phyloP scores from a whole-genome alignment of 2,888 invertebrate genomes.

The Iselma pallidipennis region DNA sequence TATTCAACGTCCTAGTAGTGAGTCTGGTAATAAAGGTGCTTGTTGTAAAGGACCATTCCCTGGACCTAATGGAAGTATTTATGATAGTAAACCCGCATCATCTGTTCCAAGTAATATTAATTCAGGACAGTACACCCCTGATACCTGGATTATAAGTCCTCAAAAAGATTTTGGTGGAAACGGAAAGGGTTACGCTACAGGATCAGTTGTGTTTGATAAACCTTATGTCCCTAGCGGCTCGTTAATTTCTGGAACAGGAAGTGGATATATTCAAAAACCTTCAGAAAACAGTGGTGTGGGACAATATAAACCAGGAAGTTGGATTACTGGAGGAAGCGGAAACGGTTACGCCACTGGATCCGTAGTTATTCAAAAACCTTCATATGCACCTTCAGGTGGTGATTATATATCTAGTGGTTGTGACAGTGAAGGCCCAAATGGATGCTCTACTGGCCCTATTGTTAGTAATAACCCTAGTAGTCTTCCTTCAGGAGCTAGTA shows the following conservation, averaged over 20 bases:
- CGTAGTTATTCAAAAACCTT: too few relatives aligned
- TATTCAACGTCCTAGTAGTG: background rate
- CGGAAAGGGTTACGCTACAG: conserved; percentile 6
- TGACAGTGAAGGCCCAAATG: background rate
- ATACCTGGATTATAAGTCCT: background rate
- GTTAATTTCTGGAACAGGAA: background rate
- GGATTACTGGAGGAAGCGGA: background rate
- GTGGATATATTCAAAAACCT: background rate
- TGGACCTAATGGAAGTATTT: conserved; percentile 32
- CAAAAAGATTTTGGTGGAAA: background rate
- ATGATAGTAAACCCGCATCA: conserved; percentile 28
- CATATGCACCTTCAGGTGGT: background rate
- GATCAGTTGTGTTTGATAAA: conserved; percentile 5
- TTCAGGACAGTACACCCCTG: background rate
- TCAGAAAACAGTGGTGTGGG: background rate
- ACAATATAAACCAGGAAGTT: background rate
- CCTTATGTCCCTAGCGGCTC: background rate
- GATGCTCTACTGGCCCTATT: background rate
- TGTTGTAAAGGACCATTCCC: conserved; percentile 31
- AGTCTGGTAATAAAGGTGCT: background rate
- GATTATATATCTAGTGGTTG: background rate
- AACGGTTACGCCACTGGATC: background rate
- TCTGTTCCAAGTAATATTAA: conserved; percentile 3
- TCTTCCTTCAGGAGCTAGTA: background rate
- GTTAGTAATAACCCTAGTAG: too few relatives aligned